Evolutionary conservation across 92 coral and sea anemone genomes (phyloP), one percentile per base, ranked within the genome.

Genomic region (Phymanthus crucifer): DNA sequence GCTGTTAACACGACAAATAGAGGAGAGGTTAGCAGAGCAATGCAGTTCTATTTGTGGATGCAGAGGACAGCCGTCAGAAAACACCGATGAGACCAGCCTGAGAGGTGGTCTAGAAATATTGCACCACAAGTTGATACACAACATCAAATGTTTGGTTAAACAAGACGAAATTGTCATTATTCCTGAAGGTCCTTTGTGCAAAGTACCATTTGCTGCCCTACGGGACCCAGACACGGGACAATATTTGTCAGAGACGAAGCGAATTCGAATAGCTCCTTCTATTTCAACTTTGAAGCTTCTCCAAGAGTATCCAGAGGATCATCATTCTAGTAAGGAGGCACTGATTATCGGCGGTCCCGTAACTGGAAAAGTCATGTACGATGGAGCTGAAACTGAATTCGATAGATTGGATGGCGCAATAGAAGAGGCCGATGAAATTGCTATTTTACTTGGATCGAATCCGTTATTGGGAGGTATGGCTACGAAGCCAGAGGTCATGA

Each of bases 181-280:
- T 43, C 48, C 48, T 43, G 48, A 43, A 11, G 48, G 48, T 43
- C 48, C 48, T 2, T 43, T 43, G 48, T 43, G 48, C 48, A 43
- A 11, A 43, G 18, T 43, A 43, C 48, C 48, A 43, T 43, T 43
- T 43, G 48, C 48, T 43, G 48, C 48, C 48, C 48, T 43, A 43
- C 48, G 48, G 48, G 48, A 43, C 48, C 48, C 48, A 43, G 48
- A 11, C 48, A 43, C 48, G 18, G 73, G 73, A 31, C 73, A 18
- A 18, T 68, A 68, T 34, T 29, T 68, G 73, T 68, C 45, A 32
- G 73, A 68, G 19, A 68, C 73, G 16, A 68, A 68, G 8, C 73
- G 73, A 3, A 68, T 68, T 6, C 13, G 73, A 43, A 43, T 43
- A 17, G 48, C 48, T 43, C 48, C 48, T 7, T 43, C 48, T 1